phyloP scores from a whole-genome alignment of 2,888 invertebrate genomes.

The Lithophane leautieri region DNA sequence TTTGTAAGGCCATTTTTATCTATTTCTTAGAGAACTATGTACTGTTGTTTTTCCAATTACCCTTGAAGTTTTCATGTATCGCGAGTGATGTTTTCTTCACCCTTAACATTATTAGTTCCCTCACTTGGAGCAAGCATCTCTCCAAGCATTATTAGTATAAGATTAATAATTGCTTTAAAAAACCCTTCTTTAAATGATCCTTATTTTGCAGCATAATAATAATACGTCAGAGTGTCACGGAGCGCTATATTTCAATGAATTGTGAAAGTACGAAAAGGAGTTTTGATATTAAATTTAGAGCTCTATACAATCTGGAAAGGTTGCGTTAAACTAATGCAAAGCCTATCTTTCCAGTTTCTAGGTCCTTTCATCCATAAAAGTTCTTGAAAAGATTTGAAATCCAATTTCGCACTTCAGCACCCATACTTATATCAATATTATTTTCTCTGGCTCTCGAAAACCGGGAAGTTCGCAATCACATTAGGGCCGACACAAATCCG shows the following conservation, averaged over 20 bases:
- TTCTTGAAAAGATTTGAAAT: constrained; percentile 55
- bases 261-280: neutral
- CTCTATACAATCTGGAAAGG: neutral
- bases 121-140: neutral
- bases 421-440: constrained; percentile 55
- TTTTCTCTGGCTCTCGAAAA: constrained; percentile 43
- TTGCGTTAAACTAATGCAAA: constrained; percentile 18
- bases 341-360: constrained; percentile 22
- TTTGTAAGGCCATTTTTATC: neutral
- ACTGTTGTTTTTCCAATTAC: neutral
- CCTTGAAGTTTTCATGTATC: neutral
- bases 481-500: constrained; percentile 60
- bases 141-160: neutral
- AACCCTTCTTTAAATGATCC: neutral
- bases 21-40: neutral
- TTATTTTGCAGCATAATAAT: neutral
- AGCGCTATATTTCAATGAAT: neutral
- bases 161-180: neutral
- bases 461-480: constrained; percentile 63
- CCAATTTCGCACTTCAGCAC: constrained; percentile 52
- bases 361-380: constrained; percentile 34
- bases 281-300: neutral
- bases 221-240: neutral
- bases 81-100: neutral
- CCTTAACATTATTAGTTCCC: neutral